Conservation (phyloP, 2,113 vertebrate species). For the Murina feae region DNA sequence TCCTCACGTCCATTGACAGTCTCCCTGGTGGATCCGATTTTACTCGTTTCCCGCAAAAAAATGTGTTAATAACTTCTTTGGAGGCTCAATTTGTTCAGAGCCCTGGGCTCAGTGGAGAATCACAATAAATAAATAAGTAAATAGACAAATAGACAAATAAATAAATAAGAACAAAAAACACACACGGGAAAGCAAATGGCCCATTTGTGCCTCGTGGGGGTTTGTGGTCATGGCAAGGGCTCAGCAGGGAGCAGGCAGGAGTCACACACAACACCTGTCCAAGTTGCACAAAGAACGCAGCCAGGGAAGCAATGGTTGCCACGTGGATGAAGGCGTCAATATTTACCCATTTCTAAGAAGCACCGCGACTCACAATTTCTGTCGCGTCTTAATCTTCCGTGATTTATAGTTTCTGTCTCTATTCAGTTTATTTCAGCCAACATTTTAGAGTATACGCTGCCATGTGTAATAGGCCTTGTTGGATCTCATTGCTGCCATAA, state of each 20-base stretch:
- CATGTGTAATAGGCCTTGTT: not conserved
- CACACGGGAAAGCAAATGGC: not conserved
- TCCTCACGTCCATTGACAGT: too few relatives aligned
- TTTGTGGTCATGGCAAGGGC: not conserved
- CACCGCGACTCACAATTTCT: not conserved
- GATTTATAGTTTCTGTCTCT: not conserved
- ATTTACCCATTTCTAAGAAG: not conserved
- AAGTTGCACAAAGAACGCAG: not conserved
- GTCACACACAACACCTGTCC: rapidly evolving
- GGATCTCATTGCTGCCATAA: not conserved
- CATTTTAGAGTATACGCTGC: not conserved
- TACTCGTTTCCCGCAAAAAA: too few relatives aligned
- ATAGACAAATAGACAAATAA: too few relatives aligned
- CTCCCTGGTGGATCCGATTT: too few relatives aligned
- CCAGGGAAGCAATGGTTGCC: not conserved
- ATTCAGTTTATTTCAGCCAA: not conserved
- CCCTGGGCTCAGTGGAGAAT: not conserved
- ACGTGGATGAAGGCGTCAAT: not conserved
- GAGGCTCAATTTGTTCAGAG: not conserved
- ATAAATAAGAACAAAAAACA: too few relatives aligned
- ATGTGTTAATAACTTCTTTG: slow-evolving; percentile 22
- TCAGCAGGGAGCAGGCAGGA: not conserved
- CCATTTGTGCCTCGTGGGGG: not conserved
- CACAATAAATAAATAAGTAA: too few relatives aligned
- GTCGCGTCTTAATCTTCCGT: not conserved